A percentile compares a stretch with the other conserved stretches of the same genome.
These are phyloP conservation scores for Myxocyprinus asiaticus DNA, from an alignment of 2,113 vertebrate genomes.

Conservation along the genomic window DNA sequence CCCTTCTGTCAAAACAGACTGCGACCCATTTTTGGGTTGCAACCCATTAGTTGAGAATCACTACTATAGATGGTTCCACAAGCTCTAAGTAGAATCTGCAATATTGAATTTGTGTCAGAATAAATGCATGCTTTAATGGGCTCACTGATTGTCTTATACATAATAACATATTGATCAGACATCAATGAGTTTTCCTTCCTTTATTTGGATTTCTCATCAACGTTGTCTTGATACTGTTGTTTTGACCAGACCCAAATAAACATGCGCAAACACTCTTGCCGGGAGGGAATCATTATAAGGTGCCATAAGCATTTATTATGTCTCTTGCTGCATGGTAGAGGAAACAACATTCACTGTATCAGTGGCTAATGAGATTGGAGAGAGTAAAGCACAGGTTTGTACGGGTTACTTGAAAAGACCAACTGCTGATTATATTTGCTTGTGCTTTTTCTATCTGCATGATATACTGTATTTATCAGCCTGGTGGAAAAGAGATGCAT, in stretches of 20 bases:
- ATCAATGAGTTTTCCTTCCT: neutral
- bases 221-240: neutral
- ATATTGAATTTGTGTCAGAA: neutral
- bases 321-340: conserved; percentile 8
- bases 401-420: neutral
- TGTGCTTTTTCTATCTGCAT: neutral
- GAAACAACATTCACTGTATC: conserved; percentile 1
- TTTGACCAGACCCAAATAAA: conserved; percentile 21
- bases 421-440: conserved; percentile 12
- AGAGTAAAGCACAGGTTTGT: conserved; percentile 22
- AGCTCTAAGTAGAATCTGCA: neutral
- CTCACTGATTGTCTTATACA: neutral
- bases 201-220: conserved; percentile 1
- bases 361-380: conserved; percentile 15
- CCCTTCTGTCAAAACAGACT: too few relatives aligned
- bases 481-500: too few relatives aligned
- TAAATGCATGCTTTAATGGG: neutral
- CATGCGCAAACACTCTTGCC: conserved; percentile 3
- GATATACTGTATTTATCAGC: neutral
- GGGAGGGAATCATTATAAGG: conserved; percentile 27
- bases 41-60: too few relatives aligned
- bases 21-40: too few relatives aligned
- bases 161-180: conserved; percentile 6
- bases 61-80: too few relatives aligned
- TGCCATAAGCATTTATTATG: conserved; percentile 16